Base-by-base conservation (phyloP, 2,888 invertebrate genomes). In the Phengaris arion region DNA sequence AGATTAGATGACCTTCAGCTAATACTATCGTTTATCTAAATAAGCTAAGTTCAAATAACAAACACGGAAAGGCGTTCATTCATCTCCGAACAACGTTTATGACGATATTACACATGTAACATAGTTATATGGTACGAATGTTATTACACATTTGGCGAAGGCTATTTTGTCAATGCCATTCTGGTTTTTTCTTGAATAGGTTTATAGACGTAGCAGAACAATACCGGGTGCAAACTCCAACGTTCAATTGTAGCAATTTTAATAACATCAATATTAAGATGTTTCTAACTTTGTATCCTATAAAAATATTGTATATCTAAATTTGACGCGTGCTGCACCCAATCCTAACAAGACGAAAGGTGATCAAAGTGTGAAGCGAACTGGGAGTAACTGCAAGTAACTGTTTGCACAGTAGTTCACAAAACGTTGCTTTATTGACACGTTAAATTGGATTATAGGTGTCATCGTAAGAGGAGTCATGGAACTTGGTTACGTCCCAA, bases 381-480 rank as follows among this genome's bases (percentile, higher is more conserved):
- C 64, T 45, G 3, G 70, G 35, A 35, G 35, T 35, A 4, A 35
- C 35, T 35, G 35, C 7, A 70, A 10, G 15, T 35, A 12, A 70
- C 51, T 9, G 10, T 70, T 51, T 22, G 7, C 48, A 51, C 35
- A 35, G 35, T 3, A 35, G 35, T 35, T 35, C 35, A 35, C 51
- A 51, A n/a, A 8, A 15, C 69, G 69, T 70, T 72, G 51, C 74
- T 35, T 72, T 72, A 72, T 72, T 72, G 72, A 72, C 52, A 52
- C 54, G 64, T 46, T 52, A 76, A 80, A 82, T 80, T 79, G 76
- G 80, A 82, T 82, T 81, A 81, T 77, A 76, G 73, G 77, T 76
- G 77, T 81, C 78, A 52, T 72, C 54, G 54, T 69, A 76, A 76
- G 75, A 75, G 76, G 64, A 78, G 77, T 75, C 74, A 77, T 77